Conservation (phyloP, 1,140 invertebrate genomes). For the Ceratina calcarata region DNA sequence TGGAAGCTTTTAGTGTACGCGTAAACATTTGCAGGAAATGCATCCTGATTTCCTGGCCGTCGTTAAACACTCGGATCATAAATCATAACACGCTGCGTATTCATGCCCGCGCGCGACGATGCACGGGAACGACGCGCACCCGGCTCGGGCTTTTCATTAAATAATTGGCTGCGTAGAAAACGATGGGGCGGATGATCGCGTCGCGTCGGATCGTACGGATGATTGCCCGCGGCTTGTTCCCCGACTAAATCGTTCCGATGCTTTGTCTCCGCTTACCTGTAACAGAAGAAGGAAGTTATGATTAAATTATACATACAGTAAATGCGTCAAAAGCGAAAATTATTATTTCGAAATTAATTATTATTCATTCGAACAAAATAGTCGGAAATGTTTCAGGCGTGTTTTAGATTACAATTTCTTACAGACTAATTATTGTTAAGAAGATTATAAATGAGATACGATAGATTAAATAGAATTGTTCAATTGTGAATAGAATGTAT, state of each 20-base stretch:
- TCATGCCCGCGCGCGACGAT: not conserved
- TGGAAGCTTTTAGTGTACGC: conserved; percentile 39
- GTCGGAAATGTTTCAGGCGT: no score
- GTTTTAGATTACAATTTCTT: no score
- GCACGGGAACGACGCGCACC: not conserved
- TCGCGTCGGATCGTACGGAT: not conserved
- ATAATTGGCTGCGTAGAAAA: conserved; percentile 17
- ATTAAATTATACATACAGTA: not conserved
- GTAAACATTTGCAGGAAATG: conserved; percentile 51
- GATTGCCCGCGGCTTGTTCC: not conserved
- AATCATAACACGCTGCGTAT: conserved; percentile 28
- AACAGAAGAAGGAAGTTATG: not conserved
- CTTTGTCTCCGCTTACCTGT: conserved; percentile 24
- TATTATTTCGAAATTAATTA: no score
- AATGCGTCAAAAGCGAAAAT: not conserved
- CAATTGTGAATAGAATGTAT: no score
- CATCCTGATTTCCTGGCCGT: conserved; percentile 40
- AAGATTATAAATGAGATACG: no score
- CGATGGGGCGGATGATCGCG: not conserved
- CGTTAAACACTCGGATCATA: conserved; percentile 29
- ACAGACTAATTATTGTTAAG: not conserved
- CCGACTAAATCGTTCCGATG: not conserved
- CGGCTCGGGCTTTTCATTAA: conserved; percentile 6
- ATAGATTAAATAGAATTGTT: no score
- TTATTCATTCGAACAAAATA: no score